phyloP scores from a whole-genome alignment of 2,888 invertebrate species.

The Adelognathus sp. region DNA sequence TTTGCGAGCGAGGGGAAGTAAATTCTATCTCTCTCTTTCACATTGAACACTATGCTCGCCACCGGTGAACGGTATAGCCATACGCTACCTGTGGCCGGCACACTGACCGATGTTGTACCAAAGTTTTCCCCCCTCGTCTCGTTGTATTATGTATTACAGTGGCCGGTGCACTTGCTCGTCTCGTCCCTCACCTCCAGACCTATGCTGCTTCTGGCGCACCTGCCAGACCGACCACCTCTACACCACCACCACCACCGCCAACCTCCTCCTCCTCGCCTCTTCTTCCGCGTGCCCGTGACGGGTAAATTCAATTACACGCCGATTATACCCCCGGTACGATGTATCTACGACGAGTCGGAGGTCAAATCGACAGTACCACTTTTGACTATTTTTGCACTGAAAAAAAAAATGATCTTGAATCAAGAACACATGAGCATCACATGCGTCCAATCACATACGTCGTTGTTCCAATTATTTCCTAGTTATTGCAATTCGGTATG shows the following conservation, averaged over 20 bases:
- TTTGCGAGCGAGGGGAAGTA: neutral
- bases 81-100: conserved; percentile 38
- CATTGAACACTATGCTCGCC: conserved; percentile 7
- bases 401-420: too few relatives aligned
- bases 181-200: conserved; percentile 16
- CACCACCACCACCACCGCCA: neutral
- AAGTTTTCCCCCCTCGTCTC: conserved; percentile 17
- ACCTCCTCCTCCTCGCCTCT: neutral
- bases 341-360: conserved; percentile 20
- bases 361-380: conserved; percentile 31
- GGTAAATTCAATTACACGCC: conserved; percentile 57
- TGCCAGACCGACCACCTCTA: conserved; percentile 35
- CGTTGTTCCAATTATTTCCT: too few relatives aligned
- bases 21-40: neutral
- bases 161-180: conserved; percentile 28
- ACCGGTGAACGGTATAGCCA: conserved; percentile 1
- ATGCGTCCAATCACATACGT: too few relatives aligned
- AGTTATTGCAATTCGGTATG: too few relatives aligned
- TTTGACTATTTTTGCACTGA: conserved; percentile 7
- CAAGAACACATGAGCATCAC: too few relatives aligned
- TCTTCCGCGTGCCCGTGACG: conserved; percentile 25
- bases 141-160: conserved; percentile 26
- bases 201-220: conserved; percentile 33
- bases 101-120: conserved; percentile 38
- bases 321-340: conserved; percentile 36